Conservation (phyloP, 1,140 invertebrate genomes). For the Drosophila arawakana region DNA sequence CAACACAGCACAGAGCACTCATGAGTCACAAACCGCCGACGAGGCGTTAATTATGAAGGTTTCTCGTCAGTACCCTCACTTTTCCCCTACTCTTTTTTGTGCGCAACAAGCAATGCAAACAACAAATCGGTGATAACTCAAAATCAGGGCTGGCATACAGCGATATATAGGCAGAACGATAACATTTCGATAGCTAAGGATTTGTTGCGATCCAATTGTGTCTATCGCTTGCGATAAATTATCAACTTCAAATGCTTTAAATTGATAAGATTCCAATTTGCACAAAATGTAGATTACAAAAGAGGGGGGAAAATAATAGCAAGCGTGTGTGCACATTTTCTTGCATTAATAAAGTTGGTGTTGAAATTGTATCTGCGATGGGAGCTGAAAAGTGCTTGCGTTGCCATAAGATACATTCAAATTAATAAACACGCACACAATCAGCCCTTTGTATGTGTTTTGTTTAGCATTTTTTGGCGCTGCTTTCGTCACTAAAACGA, state of each 20-base stretch:
- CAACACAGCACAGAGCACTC: background rate
- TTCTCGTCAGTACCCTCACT: background rate
- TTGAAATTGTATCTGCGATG: background rate
- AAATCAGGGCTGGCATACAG: slow-evolving; percentile 18
- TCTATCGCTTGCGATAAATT: background rate
- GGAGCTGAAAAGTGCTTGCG: background rate
- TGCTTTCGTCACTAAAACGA: too few relatives aligned
- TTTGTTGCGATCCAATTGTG: background rate
- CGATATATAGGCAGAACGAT: background rate
- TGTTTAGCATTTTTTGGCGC: too few relatives aligned
- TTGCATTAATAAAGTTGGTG: background rate
- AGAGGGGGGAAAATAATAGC: background rate
- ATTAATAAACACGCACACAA: background rate
- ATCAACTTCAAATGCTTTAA: too few relatives aligned
- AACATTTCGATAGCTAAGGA: background rate
- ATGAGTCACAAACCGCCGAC: slow-evolving; percentile 34
- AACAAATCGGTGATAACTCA: slow-evolving; percentile 2
- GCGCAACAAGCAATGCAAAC: slow-evolving; percentile 3
- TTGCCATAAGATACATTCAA: background rate
- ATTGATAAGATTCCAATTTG: too few relatives aligned
- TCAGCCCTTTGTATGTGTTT: background rate
- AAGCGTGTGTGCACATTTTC: background rate
- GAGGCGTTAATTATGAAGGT: slow-evolving; percentile 26
- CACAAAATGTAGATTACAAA: too few relatives aligned
- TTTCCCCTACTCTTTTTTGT: background rate